Base-by-base conservation (phyloP, 2,797 vertebrate species). In the Acrossocheilus wenchowensis region DNA sequence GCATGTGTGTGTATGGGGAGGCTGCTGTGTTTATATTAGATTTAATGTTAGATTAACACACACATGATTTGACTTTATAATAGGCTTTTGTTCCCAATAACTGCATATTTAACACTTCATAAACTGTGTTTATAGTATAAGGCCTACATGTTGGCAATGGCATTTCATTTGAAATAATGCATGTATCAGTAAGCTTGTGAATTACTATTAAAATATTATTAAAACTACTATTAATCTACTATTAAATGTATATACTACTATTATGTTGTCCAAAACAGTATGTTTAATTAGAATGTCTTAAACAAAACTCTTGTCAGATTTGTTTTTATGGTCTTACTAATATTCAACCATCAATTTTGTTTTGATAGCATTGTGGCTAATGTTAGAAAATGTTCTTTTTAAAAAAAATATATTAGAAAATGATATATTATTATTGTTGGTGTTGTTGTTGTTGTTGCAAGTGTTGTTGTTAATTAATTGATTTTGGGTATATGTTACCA, bases 31-130 rank as follows among this genome's bases (percentile, higher is more conserved):
- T 80, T 80, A n/a, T 54, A 69, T 85, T 43, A 17, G 17, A 80
- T 85, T 73, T 36, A 36, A 84, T 57, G 6, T 66, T 52, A 57
- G 39, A 72, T 69, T 84, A 69, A 72, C n/a, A n/a, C 74, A 69
- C 48, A 60, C 64, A 30, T 36, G 30, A 19, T 79, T 79, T 79
- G 2, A 57, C n/a, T 85, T 57, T 52, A 57, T 72, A 54, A 78
- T 41, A 17, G 36, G 34, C 19, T n/a, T 57, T 21, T 60, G 50
- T 72, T 82, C 48, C 9, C 4, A 82, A 41, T 54, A 57, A 54
- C 9, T 57, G 7, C 2, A 9, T 21, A 73, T 60, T 73, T 83
- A 39, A 62, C 34, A 84, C 45, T 78, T 77, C 17, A 78, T 19
- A 71, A 57, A 30, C 17, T 57, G 6, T 39, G 21, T 41, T 41